Percentiles rank a stretch among this genome's conserved stretches.
phyloP scores from a whole-genome alignment of 2,797 vertebrate genomes.

The Naso thynnoides region DNA sequence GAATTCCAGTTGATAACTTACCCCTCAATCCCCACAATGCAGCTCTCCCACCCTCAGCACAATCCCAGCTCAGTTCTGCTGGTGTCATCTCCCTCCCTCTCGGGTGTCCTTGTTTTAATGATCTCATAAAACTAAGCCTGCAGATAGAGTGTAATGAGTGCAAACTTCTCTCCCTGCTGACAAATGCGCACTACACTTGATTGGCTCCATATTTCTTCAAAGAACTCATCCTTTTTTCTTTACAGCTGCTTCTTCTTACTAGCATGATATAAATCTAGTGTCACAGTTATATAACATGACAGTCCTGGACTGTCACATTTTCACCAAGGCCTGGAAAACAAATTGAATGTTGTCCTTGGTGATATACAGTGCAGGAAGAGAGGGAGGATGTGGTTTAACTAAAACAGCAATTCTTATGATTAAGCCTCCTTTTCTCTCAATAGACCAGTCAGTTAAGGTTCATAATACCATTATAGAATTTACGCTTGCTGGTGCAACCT shows the following conservation, averaged over 20 bases:
- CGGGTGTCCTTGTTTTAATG: constrained; percentile 65
- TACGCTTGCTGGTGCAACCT: not conserved
- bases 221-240: constrained; percentile 32
- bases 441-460: not conserved
- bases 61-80: constrained; percentile 48
- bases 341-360: constrained; percentile 31
- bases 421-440: constrained; percentile 18
- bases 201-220: constrained; percentile 56
- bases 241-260: constrained; percentile 54
- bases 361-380: constrained; percentile 21
- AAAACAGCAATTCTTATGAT: constrained; percentile 18
- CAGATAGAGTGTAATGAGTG: constrained; percentile 57
- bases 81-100: constrained; percentile 45
- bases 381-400: constrained; percentile 14
- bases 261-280: constrained; percentile 57
- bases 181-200: constrained; percentile 47
- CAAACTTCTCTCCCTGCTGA: constrained; percentile 46
- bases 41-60: constrained; percentile 16
- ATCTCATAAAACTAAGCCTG: constrained; percentile 60
- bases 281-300: constrained; percentile 44
- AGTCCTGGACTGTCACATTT: constrained; percentile 36
- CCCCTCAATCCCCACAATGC: not conserved
- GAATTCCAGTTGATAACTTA: constrained; percentile 35
- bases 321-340: constrained; percentile 35
- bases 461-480: not conserved